phyloP scores from a whole-genome alignment of 2,113 vertebrate genomes.

The Microtus oregoni region DNA sequence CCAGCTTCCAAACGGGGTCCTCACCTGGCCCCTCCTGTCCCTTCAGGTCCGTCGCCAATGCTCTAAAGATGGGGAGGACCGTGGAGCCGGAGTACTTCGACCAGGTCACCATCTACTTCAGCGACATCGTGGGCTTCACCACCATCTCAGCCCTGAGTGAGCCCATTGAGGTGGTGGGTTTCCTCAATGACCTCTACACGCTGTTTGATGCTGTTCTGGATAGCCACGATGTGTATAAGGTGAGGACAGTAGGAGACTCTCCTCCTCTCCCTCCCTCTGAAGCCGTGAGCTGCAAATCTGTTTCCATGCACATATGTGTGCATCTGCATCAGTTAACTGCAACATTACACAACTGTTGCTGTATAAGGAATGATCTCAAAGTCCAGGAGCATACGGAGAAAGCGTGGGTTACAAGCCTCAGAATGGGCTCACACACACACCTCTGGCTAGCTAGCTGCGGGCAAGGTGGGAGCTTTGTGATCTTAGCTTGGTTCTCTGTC shows the following conservation, averaged over 20 bases:
- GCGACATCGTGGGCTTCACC: conserved; percentile 81
- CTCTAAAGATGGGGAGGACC: conserved; percentile 92
- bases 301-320: background rate
- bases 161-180: conserved; percentile 94
- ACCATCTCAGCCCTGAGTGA: conserved; percentile 96
- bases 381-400: background rate
- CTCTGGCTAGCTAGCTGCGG: background rate
- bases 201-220: conserved; percentile 94
- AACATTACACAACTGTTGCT: background rate
- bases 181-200: conserved; percentile 94
- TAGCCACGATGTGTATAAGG: conserved; percentile 95
- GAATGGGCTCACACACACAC: background rate
- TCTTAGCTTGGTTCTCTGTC: background rate
- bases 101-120: conserved; percentile 97
- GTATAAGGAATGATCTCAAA: background rate
- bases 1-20: background rate
- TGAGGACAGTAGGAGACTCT: conserved; percentile 75
- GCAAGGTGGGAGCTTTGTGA: background rate
- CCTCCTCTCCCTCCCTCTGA: no score
- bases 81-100: conserved; percentile 97
- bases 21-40: background rate
- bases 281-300: background rate
- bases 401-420: background rate
- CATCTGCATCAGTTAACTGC: background rate
- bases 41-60: conserved; percentile 93